These are phyloP conservation scores for Erpornis zantholeuca DNA, from an alignment of 2,113 vertebrate genomes.

Conservation along the genomic window DNA sequence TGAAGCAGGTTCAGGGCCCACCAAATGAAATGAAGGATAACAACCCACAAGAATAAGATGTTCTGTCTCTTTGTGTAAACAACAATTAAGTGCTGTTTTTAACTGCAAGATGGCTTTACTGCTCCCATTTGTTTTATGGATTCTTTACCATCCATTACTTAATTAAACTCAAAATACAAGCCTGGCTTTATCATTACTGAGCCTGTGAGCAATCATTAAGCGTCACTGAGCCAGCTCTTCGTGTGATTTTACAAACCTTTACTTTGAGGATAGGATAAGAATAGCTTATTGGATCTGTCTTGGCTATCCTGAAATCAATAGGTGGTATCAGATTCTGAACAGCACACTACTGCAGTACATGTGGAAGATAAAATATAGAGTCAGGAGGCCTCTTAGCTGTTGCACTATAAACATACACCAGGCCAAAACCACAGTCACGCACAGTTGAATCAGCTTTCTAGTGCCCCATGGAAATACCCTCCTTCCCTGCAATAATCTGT, in stretches of 20 bases:
- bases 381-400: neutral
- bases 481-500: neutral
- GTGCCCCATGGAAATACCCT: neutral
- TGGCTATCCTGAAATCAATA: neutral
- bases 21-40: neutral
- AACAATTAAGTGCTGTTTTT: neutral
- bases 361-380: neutral
- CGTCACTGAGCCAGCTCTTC: neutral
- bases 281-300: neutral
- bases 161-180: constrained; percentile 34
- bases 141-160: constrained; percentile 13
- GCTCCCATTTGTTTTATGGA: neutral
- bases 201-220: neutral
- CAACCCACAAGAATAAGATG: neutral
- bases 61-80: neutral
- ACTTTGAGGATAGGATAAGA: neutral
- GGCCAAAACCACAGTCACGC: neutral
- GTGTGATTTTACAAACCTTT: neutral
- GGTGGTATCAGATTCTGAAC: neutral
- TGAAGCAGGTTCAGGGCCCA: neutral
- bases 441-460: neutral
- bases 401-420: neutral
- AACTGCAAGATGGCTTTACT: neutral
- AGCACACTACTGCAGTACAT: neutral
- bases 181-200: neutral